Evolutionary conservation across 2,797 vertebrate genomes (phyloP).

Genomic region (Morelia viridis): DNA sequence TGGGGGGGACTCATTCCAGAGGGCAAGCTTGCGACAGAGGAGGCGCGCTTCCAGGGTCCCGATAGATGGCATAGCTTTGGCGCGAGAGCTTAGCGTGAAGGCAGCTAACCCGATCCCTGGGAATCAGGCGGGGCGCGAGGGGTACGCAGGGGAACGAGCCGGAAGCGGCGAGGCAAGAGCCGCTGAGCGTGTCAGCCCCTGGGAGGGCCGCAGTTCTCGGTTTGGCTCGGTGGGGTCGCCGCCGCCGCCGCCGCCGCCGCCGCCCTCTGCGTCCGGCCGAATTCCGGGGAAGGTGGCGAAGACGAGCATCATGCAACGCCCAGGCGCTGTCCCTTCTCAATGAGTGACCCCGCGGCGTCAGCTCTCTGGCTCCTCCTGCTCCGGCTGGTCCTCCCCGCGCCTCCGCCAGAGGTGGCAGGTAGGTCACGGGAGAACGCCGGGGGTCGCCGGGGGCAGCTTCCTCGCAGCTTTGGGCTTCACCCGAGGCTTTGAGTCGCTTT

Average conservation of each 20-base stretch:
- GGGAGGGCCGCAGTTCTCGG: neutral
- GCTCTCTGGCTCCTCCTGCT: neutral
- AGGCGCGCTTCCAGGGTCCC: too few relatives aligned
- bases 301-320: neutral
- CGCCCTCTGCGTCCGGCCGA: too few relatives aligned
- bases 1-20: too few relatives aligned
- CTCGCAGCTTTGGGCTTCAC: neutral
- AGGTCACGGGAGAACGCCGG: neutral
- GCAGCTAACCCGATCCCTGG: neutral
- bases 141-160: neutral
- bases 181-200: too few relatives aligned
- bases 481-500: neutral
- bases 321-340: neutral
- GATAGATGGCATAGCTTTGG: too few relatives aligned
- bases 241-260: too few relatives aligned
- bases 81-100: neutral
- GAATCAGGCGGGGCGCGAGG: neutral
- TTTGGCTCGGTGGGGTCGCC: neutral
- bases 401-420: constrained; percentile 18
- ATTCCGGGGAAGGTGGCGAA: neutral
- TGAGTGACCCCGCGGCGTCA: constrained; percentile 22
- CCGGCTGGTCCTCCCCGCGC: neutral
- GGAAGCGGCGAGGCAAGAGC: neutral
- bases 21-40: too few relatives aligned
- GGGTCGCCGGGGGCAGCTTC: neutral